A percentile compares a stretch with the other conserved stretches of the same genome.
Conservation (phyloP, 2,797 vertebrate species). For the Premnoplex brunnescens region DNA sequence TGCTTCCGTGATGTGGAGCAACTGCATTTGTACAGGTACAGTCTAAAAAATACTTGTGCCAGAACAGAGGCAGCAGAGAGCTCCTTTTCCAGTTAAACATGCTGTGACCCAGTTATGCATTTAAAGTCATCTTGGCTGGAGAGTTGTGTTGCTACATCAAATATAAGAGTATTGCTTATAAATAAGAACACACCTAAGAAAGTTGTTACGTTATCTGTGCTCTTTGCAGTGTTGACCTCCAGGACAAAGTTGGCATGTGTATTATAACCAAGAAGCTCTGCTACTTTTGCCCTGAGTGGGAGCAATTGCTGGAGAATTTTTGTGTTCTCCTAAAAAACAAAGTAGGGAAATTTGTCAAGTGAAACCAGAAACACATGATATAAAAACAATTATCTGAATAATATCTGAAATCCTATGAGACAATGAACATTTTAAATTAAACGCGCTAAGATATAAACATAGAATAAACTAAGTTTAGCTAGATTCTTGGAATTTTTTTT, state of each 20-base stretch:
- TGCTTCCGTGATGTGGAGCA: background rate
- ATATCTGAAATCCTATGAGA: background rate
- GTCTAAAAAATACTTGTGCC: background rate
- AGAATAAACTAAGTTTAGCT: background rate
- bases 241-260: constrained; percentile 91
- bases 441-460: background rate
- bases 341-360: background rate
- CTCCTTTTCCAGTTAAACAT: background rate
- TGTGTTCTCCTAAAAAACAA: constrained; percentile 84
- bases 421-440: background rate
- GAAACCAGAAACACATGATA: background rate
- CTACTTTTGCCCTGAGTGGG: constrained; percentile 85
- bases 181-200: constrained; percentile 77
- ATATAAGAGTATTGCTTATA: background rate
- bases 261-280: constrained; percentile 86
- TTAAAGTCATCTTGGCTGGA: background rate
- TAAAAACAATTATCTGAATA: background rate
- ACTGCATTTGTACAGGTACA: background rate
- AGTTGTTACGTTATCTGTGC: constrained; percentile 68
- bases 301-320: constrained; percentile 88
- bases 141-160: background rate
- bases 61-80: background rate
- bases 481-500: background rate
- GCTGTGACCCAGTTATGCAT: background rate
- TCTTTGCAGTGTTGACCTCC: constrained; percentile 93